phyloP scores from a whole-genome alignment of 2,797 vertebrate genomes.

The Myripristis jacobus region DNA sequence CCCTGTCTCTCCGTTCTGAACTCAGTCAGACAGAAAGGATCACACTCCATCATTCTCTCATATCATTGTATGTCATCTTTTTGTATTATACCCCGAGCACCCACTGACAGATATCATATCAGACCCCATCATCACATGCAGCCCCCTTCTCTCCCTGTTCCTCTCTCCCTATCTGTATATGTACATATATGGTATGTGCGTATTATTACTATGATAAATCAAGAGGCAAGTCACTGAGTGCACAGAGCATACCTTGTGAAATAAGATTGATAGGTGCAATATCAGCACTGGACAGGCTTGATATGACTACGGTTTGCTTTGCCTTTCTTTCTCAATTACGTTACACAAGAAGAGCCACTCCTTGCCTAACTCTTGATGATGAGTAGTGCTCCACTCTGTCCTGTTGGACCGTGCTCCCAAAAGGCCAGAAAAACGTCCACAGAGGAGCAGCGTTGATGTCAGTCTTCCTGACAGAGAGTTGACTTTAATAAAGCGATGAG shows the following conservation, averaged over 20 bases:
- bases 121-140: slow-evolving; percentile 60
- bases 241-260: slow-evolving; percentile 46
- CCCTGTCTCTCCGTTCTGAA: not conserved
- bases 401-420: slow-evolving; percentile 41
- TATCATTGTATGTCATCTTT: slow-evolving; percentile 21
- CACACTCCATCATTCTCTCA: not conserved
- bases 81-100: slow-evolving; percentile 23
- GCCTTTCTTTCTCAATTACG: slow-evolving; percentile 64
- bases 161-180: slow-evolving; percentile 45
- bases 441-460: slow-evolving; percentile 52
- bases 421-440: slow-evolving; percentile 28
- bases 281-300: slow-evolving; percentile 60
- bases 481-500: slow-evolving; percentile 66
- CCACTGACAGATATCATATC: slow-evolving; percentile 44
- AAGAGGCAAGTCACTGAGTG: slow-evolving; percentile 65
- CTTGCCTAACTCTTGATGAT: slow-evolving; percentile 60
- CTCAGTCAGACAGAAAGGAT: not conserved
- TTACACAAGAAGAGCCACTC: slow-evolving; percentile 61
- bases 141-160: slow-evolving; percentile 18
- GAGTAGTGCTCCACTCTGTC: slow-evolving; percentile 50
- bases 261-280: slow-evolving; percentile 73
- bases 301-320: slow-evolving; percentile 59
- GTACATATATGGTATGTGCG: slow-evolving; percentile 33
- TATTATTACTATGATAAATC: slow-evolving; percentile 77
- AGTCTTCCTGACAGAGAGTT: slow-evolving; percentile 45